Conservation (phyloP, 2,888 invertebrate genomes). For the Plebejus anna region DNA sequence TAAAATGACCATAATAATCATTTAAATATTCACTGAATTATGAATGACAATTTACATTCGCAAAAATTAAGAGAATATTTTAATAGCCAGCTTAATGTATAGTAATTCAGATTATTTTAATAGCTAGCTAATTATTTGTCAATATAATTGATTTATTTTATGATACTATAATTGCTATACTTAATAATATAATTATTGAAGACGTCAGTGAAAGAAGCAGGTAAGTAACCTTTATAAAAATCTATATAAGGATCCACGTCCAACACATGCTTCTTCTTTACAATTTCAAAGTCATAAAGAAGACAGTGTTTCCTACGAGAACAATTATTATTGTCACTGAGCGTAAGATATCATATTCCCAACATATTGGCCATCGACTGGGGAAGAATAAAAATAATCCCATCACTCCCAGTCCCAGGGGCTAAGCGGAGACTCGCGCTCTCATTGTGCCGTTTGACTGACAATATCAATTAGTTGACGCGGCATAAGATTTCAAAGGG, state of each 20-base stretch:
- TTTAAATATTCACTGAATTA: not conserved
- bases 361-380: slow-evolving; percentile 8
- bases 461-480: slow-evolving; percentile 77
- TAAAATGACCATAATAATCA: not conserved
- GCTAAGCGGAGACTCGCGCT: slow-evolving; percentile 44
- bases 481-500: slow-evolving; percentile 73
- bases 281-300: not conserved
- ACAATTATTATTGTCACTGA: not conserved
- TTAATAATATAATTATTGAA: no score
- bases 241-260: no score
- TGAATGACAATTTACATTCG: not conserved
- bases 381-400: slow-evolving; percentile 39
- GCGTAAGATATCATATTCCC: slow-evolving; percentile 5
- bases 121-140: not conserved
- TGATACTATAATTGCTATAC: not conserved
- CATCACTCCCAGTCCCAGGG: slow-evolving; percentile 66
- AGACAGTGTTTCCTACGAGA: not conserved
- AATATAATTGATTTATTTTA: not conserved
- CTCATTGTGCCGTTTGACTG: slow-evolving; percentile 61
- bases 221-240: no score
- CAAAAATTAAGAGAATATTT: not conserved
- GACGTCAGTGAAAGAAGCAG: no score
- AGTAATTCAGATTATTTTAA: not conserved
- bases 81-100: not conserved
- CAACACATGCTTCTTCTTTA: not conserved